phyloP scores from a whole-genome alignment of 2,888 invertebrate genomes.

The Litoditis marina region DNA sequence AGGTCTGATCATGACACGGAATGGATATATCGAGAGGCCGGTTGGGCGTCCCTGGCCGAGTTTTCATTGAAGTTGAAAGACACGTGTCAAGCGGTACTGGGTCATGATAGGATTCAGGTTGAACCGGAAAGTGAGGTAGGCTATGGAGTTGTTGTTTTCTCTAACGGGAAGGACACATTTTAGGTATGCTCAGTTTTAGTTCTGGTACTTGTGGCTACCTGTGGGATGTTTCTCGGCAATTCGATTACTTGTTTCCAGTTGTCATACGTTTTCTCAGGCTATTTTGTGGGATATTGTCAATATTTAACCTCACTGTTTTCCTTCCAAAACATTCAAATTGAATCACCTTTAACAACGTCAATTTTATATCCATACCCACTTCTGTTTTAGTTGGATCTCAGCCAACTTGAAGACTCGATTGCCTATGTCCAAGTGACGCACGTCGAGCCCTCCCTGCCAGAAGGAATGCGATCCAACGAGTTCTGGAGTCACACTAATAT shows the following conservation, averaged over 20 bases:
- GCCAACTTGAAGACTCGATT: conserved; percentile 29
- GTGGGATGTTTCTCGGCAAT: neutral
- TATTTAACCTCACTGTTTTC: no score
- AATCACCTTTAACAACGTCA: no score
- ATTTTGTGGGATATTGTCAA: no score
- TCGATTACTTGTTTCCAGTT: no score
- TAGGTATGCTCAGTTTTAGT: neutral
- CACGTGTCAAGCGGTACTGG: conserved; percentile 25
- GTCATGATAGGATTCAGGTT: conserved; percentile 42
- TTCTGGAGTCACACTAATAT: conserved; percentile 34
- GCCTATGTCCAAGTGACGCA: conserved; percentile 82
- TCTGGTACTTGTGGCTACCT: neutral
- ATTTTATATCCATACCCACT: no score
- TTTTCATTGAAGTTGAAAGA: conserved; percentile 31
- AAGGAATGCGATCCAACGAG: conserved; percentile 72
- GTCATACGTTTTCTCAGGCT: no score
- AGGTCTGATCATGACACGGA: conserved; percentile 73
- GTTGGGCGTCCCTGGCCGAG: conserved; percentile 86
- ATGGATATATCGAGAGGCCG: conserved; percentile 92
- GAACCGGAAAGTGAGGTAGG: conserved; percentile 36
- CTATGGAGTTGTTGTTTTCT: no score
- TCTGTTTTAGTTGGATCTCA: conserved; percentile 28
- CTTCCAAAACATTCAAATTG: no score
- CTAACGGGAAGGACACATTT: no score
- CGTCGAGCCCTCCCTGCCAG: conserved; percentile 79